These are phyloP conservation scores for Sarotherodon lohbergeri DNA, from an alignment of 2,113 vertebrate species.

Conservation along the genomic window DNA sequence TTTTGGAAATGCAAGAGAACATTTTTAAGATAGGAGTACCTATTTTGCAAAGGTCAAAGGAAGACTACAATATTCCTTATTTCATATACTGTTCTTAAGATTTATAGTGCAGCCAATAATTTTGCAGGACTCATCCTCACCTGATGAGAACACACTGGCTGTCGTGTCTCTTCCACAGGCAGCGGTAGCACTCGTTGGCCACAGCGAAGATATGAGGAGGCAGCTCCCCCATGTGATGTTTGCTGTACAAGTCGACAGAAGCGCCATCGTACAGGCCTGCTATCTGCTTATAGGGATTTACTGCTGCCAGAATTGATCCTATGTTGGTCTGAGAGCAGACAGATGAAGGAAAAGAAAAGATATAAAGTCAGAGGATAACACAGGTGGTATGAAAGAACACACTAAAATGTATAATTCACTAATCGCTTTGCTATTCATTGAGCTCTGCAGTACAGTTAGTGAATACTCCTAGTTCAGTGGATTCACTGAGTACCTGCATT, in stretches of 20 bases:
- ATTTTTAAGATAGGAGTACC: background rate
- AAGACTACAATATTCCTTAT: background rate
- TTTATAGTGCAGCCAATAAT: background rate
- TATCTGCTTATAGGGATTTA: conserved; percentile 88
- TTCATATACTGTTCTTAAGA: background rate
- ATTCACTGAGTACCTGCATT: background rate
- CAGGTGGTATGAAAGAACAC: background rate
- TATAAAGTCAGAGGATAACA: background rate
- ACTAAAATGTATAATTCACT: background rate
- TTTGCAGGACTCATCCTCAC: conserved; percentile 45
- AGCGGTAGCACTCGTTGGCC: conserved; percentile 91
- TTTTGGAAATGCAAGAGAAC: background rate
- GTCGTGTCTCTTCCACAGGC: conserved; percentile 90
- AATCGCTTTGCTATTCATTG: background rate
- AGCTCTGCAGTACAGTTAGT: background rate
- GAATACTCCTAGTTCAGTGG: background rate
- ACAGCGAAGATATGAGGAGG: conserved; percentile 91
- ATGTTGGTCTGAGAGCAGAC: conserved; percentile 81
- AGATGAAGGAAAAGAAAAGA: background rate
- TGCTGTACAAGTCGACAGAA: conserved; percentile 81
- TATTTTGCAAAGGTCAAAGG: background rate
- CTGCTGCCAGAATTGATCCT: conserved; percentile 87
- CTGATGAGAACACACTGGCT: conserved; percentile 95
- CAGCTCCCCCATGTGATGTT: conserved; percentile 86
- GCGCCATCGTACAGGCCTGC: conserved; percentile 75